Conservation (phyloP, 1,140 invertebrate genomes). For the Coenobita brevimanus region DNA sequence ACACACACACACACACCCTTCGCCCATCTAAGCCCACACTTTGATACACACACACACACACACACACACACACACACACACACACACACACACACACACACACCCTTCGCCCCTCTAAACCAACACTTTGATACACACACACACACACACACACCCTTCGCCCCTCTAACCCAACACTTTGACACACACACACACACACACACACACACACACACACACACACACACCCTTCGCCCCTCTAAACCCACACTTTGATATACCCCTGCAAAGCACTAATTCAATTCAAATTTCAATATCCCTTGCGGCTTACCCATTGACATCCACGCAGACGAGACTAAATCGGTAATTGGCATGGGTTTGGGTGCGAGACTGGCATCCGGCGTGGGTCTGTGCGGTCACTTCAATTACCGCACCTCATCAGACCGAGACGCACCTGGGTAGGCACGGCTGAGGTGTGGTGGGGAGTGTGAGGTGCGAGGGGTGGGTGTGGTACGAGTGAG, state of each 20-base stretch:
- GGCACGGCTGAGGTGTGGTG: neutral
- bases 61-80: too few species aligned
- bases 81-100: too few species aligned
- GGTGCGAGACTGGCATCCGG: constrained; percentile 12
- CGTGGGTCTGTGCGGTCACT: constrained; percentile 36
- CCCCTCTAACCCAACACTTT: too few species aligned
- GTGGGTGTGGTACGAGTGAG: neutral
- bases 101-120: too few species aligned
- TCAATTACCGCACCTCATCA: neutral
- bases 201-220: constrained; percentile 28
- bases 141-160: too few species aligned
- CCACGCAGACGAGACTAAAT: constrained; percentile 20
- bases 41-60: too few species aligned
- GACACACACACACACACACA: constrained; percentile 18
- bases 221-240: neutral
- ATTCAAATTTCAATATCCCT: constrained; percentile 30
- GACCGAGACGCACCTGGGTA: neutral
- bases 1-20: too few species aligned
- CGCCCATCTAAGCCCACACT: too few species aligned
- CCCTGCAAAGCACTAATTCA: neutral
- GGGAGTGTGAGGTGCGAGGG: neutral
- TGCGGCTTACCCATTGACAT: neutral
- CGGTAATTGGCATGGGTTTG: constrained; percentile 30
- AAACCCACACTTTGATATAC: neutral
- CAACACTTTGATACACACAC: too few species aligned